phyloP scores from a whole-genome alignment of 2,113 vertebrate species.

The Chlorodrepanis virens region DNA sequence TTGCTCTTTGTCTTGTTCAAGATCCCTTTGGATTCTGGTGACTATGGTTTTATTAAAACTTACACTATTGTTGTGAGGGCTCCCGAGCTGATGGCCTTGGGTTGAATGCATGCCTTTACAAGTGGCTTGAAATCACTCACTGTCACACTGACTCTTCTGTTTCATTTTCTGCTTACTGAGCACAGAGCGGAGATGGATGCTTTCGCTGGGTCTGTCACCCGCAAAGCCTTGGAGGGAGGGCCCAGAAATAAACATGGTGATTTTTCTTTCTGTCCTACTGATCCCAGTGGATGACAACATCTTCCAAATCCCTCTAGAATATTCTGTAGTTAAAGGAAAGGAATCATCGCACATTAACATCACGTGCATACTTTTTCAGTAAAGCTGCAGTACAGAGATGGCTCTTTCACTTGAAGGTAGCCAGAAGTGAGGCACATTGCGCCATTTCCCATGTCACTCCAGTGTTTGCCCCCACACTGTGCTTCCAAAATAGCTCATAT shows the following conservation, averaged over 20 bases:
- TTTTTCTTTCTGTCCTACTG: constrained; percentile 32
- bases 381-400: background rate
- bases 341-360: background rate
- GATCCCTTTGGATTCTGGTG: constrained; percentile 21
- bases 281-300: background rate
- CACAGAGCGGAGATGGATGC: constrained; percentile 59
- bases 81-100: constrained; percentile 22
- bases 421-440: background rate
- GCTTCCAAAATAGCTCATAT: background rate
- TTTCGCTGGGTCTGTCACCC: constrained; percentile 48
- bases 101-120: constrained; percentile 38
- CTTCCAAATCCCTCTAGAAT: background rate
- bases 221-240: constrained; percentile 25
- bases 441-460: background rate
- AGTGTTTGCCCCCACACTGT: accelerated
- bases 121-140: constrained; percentile 55
- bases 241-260: constrained; percentile 21
- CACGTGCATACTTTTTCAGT: background rate
- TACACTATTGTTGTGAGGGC: constrained; percentile 5
- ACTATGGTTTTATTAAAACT: constrained; percentile 23
- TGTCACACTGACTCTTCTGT: constrained; percentile 60
- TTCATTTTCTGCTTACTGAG: constrained; percentile 71
- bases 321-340: background rate
- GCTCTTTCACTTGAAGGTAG: background rate
- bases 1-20: constrained; percentile 19